These are phyloP conservation scores for Poecilia wingei DNA, from an alignment of 2,797 vertebrate genomes.

Conservation along the genomic window DNA sequence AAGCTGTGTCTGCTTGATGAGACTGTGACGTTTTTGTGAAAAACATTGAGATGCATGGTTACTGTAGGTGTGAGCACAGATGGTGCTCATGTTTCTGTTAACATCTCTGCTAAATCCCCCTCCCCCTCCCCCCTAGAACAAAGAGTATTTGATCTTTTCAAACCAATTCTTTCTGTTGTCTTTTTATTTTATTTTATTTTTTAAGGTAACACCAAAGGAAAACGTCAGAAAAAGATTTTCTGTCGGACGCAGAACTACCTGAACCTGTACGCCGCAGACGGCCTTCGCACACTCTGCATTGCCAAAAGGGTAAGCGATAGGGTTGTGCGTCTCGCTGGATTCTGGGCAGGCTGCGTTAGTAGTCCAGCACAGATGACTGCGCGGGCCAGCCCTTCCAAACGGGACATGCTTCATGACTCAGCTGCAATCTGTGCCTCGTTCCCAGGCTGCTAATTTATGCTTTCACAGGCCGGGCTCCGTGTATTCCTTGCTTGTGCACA, in stretches of 20 bases:
- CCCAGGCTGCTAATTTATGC: slow-evolving; percentile 70
- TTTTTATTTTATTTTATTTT: slow-evolving; percentile 2
- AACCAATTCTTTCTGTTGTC: not conserved
- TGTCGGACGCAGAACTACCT: slow-evolving; percentile 94
- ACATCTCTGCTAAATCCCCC: slow-evolving; percentile 27
- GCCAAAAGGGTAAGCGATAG: slow-evolving; percentile 89
- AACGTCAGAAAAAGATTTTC: slow-evolving; percentile 90
- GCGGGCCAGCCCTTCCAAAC: slow-evolving; percentile 48
- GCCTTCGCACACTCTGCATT: slow-evolving; percentile 95
- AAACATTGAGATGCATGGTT: slow-evolving; percentile 33
- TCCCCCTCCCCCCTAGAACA: slow-evolving; percentile 13
- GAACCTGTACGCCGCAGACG: slow-evolving; percentile 92
- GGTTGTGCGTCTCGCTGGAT: slow-evolving; percentile 17
- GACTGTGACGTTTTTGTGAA: slow-evolving; percentile 13
- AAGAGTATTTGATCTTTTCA: slow-evolving; percentile 7
- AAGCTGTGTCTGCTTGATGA: slow-evolving; percentile 16
- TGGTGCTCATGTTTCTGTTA: slow-evolving; percentile 54
- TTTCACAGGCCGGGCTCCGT: slow-evolving; percentile 55
- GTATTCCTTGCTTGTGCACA: slow-evolving; percentile 46
- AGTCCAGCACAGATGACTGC: slow-evolving; percentile 58
- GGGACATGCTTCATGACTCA: slow-evolving; percentile 69
- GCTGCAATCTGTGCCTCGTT: slow-evolving; percentile 69
- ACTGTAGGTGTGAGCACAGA: slow-evolving; percentile 66
- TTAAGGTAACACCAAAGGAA: slow-evolving; percentile 87
- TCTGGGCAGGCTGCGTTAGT: slow-evolving; percentile 37